Evolutionary conservation across 2,797 vertebrate genomes (phyloP), one percentile per base, ranked within the genome.

Genomic region (Bucorvus abyssinicus): DNA sequence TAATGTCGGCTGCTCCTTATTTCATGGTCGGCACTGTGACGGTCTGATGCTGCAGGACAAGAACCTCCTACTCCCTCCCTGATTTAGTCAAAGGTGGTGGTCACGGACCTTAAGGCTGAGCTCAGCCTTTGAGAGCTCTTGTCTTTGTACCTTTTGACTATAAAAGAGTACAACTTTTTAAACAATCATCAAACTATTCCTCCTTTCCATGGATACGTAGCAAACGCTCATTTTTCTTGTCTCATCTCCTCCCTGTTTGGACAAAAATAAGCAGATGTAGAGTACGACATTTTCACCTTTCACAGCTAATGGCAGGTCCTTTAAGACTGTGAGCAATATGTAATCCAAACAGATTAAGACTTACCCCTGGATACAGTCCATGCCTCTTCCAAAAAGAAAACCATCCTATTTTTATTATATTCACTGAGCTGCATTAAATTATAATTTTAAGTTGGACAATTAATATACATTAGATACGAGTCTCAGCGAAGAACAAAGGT

Each of bases 1-100:
- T 96, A 90, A 80, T 77, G 79, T 49, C 88, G 92, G 74, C 75
- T 83, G 55, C 78, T 92, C 81, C 4, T 21, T 92, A 4, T 92
- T 83, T 94, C 90, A 85, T 3, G 18, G 73, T 13, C 65, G 47
- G 34, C 23, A 52, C 3, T 27, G 45, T 49, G 55, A 56, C 57
- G 65, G 32, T 22, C 55, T 73, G 70, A 87, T 60, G 17, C 50
- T 49, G 34, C 83, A 60, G 19, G 75, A 47, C 65, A 38, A 45
- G 79, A 45, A 7, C 9, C 32, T 94, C 71, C 79, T 8, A 1
- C 73, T 60, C 2, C 63, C 44, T 36, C 14, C 1, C 4, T 38
- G 19, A 56, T 10, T 81, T 0, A 57, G 65, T 40, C 61, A 60
- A 61, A 70, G 32, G 26, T 34, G 64, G 45, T 50, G 53, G 38